Conservation (phyloP, 2,888 invertebrate genomes). For the Calameuta pallipes region DNA sequence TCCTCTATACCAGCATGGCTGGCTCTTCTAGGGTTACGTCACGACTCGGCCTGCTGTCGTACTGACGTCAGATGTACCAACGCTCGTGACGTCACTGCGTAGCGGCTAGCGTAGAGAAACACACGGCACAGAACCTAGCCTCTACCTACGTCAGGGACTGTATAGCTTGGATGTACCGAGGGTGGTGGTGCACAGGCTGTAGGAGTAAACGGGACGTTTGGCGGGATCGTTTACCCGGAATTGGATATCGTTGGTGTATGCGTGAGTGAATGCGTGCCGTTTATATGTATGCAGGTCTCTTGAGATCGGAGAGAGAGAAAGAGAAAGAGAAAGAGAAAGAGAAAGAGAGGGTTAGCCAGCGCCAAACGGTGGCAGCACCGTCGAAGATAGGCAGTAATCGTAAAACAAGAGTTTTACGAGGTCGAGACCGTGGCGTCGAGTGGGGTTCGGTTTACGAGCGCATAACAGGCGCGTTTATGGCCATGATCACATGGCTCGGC, state of each 20-base stretch:
- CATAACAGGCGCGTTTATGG: constrained; percentile 66
- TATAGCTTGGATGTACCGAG: not conserved
- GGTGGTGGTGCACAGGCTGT: not conserved
- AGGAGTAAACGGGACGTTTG: not conserved
- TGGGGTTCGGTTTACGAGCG: constrained; percentile 64
- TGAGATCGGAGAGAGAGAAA: constrained; percentile 1
- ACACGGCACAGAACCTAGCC: not conserved
- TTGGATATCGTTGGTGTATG: not conserved
- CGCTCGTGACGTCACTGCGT: not conserved
- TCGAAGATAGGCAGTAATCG: constrained; percentile 61
- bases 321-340: not conserved
- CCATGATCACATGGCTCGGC: constrained; percentile 64
- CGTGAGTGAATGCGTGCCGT: not conserved
- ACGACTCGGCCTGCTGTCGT: constrained; percentile 18
- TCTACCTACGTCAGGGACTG: not conserved
- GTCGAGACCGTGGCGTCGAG: constrained; percentile 44
- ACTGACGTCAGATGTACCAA: constrained; percentile 22
- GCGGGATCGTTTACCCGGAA: not conserved
- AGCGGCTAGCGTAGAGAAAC: constrained; percentile 1
- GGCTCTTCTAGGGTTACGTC: constrained; percentile 44
- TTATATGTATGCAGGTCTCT: not conserved
- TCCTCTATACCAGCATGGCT: constrained; percentile 65
- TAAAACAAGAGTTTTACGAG: constrained; percentile 65
- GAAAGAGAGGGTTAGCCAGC: not conserved
- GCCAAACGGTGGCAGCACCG: constrained; percentile 44